Evolutionary conservation across 2,888 invertebrate genomes (phyloP), one percentile per base, ranked within the genome.

Genomic region (Pediacus dermestoides): DNA sequence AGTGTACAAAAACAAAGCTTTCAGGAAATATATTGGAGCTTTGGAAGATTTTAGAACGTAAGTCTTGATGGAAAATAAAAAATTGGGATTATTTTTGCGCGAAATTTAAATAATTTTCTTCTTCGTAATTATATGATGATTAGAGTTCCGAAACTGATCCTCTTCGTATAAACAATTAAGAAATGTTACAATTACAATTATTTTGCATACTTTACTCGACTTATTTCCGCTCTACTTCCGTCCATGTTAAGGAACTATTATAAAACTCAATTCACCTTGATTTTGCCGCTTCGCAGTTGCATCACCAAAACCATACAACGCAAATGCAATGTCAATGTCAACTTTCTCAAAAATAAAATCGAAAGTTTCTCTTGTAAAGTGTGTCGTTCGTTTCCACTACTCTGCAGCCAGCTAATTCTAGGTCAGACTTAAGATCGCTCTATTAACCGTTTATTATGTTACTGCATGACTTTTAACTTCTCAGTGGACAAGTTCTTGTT

Each of bases 11-110:
- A 87, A 85, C 2, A 76, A 77, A 44, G 75, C 83, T 4, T 82
- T 85, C 57, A 79, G 77, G 58, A 80, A 79, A 38, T 84, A 86
- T 57, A 78, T 85, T 21, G 74, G 76, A 35, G 81, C 83, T 10
- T 67, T 87, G 44, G 85, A 87, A 63, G 77, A 77, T 50, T 84
- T 87, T 63, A 80, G 82, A 67, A 73, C 77, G 80, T 83, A 70
- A 70, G 74, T 70, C n/a, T n/a, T n/a, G n/a, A n/a, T n/a, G n/a
- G n/a, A 18, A 18, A 18, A 22, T 23, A 11, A 28, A 18, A 7
- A 18, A n/a, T 18, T n/a, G 6, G 6, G 21, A 18, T n/a, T n/a
- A n/a, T 10, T 10, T 26, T 7, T 9, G 8, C 8, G 10, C 26
- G 6, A 7, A 26, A 26, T 26, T 26, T n/a, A 26, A n/a, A 18